These are phyloP conservation scores for Trachelus tabidus DNA, from an alignment of 2,888 invertebrate species.

Conservation along the genomic window DNA sequence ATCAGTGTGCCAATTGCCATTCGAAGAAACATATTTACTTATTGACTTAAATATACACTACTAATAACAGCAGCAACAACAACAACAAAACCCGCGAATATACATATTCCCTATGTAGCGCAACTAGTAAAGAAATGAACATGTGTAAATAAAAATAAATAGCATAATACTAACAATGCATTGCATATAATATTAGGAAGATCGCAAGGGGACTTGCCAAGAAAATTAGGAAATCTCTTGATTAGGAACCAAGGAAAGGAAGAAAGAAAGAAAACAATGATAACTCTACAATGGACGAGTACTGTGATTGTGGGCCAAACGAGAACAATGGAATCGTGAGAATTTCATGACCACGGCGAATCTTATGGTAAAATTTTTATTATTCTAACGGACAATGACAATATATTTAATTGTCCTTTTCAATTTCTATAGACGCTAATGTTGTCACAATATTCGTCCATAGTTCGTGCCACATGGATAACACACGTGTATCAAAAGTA, in stretches of 20 bases:
- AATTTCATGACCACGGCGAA: background rate
- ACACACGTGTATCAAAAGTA: background rate
- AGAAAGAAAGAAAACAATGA: background rate
- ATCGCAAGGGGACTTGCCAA: background rate
- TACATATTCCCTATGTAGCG: background rate
- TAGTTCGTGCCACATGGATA: background rate
- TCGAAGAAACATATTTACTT: background rate
- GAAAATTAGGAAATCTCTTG: background rate
- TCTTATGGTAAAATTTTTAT: background rate
- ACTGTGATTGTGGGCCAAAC: background rate
- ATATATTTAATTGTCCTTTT: background rate
- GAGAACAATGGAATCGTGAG: background rate
- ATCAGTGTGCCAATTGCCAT: background rate
- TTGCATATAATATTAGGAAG: background rate
- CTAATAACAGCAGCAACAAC: background rate
- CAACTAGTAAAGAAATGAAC: slow-evolving; percentile 6
- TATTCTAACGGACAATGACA: background rate
- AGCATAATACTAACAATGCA: slow-evolving; percentile 1
- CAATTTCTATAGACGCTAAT: background rate
- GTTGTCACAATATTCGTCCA: slow-evolving; percentile 1
- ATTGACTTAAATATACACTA: background rate
- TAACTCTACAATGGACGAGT: background rate
- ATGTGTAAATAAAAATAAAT: slow-evolving; percentile 19
- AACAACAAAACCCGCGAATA: background rate
- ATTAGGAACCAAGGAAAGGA: background rate